phyloP scores from a whole-genome alignment of 2,888 invertebrate genomes.

The Conistra vaccinii region DNA sequence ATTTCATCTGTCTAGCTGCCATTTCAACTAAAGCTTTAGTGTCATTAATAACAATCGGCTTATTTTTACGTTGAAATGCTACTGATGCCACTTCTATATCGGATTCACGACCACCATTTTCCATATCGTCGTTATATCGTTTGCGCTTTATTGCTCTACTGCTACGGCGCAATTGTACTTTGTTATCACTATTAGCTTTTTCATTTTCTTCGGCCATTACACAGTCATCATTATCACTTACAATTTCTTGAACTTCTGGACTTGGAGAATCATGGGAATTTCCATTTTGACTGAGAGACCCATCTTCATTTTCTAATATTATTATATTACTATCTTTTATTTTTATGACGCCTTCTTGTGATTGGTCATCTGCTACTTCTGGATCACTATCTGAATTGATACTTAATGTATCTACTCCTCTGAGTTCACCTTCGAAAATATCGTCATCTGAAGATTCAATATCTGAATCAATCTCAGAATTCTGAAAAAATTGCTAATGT shows the following conservation, averaged over 20 bases:
- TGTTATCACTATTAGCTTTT: slow-evolving; percentile 70
- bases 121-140: slow-evolving; percentile 88
- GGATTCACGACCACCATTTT: slow-evolving; percentile 90
- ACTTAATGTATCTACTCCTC: slow-evolving; percentile 81
- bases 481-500: slow-evolving; percentile 60
- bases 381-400: slow-evolving; percentile 83
- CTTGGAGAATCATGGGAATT: slow-evolving; percentile 70
- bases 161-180: slow-evolving; percentile 78
- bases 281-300: slow-evolving; percentile 74
- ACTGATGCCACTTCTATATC: slow-evolving; percentile 92
- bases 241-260: slow-evolving; percentile 84
- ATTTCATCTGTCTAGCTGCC: slow-evolving; percentile 89
- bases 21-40: slow-evolving; percentile 93
- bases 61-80: slow-evolving; percentile 88
- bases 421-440: slow-evolving; percentile 72
- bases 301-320: slow-evolving; percentile 75
- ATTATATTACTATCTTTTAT: slow-evolving; percentile 74
- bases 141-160: slow-evolving; percentile 89
- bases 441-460: slow-evolving; percentile 77
- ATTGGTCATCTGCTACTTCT: slow-evolving; percentile 75
- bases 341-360: slow-evolving; percentile 72
- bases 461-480: slow-evolving; percentile 74
- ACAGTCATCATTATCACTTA: slow-evolving; percentile 88
- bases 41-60: slow-evolving; percentile 92
- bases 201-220: slow-evolving; percentile 78